Conservation (phyloP, 2,797 vertebrate species). For the Danio kyathit region DNA sequence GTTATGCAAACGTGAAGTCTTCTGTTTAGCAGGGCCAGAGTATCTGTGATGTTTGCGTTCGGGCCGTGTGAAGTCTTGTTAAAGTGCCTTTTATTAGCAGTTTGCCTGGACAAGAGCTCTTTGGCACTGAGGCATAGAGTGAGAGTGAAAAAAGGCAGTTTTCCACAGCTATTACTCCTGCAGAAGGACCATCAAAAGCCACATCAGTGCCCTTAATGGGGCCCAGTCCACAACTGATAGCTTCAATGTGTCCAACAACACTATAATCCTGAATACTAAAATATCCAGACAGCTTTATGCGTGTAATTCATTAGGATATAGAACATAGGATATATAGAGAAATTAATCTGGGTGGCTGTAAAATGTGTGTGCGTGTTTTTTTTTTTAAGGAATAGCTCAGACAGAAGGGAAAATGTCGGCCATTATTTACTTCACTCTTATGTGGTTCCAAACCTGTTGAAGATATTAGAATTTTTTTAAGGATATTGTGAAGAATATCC, state of each 20-base stretch:
- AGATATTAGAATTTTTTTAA: background rate
- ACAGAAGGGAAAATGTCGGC: slow-evolving; percentile 5
- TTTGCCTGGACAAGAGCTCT: slow-evolving; percentile 58
- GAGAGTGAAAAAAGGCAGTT: slow-evolving; percentile 25
- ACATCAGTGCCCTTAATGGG: slow-evolving; percentile 56
- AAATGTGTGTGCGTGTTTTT: slow-evolving; percentile 8
- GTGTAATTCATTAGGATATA: slow-evolving; percentile 46
- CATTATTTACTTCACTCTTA: slow-evolving; percentile 1
- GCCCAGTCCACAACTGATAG: slow-evolving; percentile 55
- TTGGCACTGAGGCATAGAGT: slow-evolving; percentile 36
- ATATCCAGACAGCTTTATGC: slow-evolving; percentile 49
- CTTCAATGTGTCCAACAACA: slow-evolving; percentile 53
- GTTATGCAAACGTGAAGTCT: slow-evolving; percentile 53
- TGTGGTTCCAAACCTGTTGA: slow-evolving; percentile 13
- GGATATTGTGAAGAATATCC: background rate
- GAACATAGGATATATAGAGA: slow-evolving; percentile 14
- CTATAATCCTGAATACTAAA: slow-evolving; percentile 45
- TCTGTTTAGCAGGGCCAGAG: slow-evolving; percentile 52
- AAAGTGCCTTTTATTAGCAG: slow-evolving; percentile 65
- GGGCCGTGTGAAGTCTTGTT: slow-evolving; percentile 59
- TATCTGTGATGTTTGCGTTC: slow-evolving; percentile 63
- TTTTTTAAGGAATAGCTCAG: slow-evolving; percentile 1
- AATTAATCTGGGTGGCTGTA: slow-evolving; percentile 27
- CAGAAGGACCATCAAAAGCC: slow-evolving; percentile 55
- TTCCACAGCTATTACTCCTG: slow-evolving; percentile 48